phyloP scores from a whole-genome alignment of 2,797 vertebrate species.

The Hipposideros larvatus region DNA sequence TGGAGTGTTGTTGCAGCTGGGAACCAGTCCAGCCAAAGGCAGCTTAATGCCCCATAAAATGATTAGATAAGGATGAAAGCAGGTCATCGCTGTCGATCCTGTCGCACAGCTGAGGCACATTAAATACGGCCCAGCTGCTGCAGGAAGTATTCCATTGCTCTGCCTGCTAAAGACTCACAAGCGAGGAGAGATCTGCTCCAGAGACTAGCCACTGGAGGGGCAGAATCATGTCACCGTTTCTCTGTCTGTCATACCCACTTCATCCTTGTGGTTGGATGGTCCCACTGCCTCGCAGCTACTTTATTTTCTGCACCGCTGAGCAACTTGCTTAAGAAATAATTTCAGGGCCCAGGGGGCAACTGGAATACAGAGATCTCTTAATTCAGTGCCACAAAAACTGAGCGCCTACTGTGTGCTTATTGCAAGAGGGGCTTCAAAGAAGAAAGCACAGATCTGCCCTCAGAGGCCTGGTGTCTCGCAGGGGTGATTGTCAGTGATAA shows the following conservation, averaged over 20 bases:
- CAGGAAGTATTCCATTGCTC: background rate
- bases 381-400: background rate
- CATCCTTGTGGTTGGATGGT: no score
- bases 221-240: background rate
- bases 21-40: slow-evolving; percentile 51
- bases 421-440: background rate
- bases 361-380: background rate
- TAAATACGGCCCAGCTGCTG: background rate
- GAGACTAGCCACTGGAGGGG: background rate
- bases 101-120: background rate
- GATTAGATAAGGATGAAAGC: slow-evolving; percentile 48
- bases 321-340: background rate
- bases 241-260: background rate
- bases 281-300: background rate
- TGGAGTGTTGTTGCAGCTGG: slow-evolving; percentile 67
- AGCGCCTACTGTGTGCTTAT: background rate
- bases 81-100: slow-evolving; percentile 26
- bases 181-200: no score
- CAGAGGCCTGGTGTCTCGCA: no score
- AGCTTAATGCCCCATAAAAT: slow-evolving; percentile 58
- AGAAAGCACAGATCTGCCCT: background rate
- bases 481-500: background rate
- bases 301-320: background rate
- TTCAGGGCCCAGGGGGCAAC: background rate
- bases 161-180: background rate